A percentile compares a stretch with the other conserved stretches of the same genome.
Conservation (phyloP, 2,113 vertebrate species). For the Ammodramus savannarum region DNA sequence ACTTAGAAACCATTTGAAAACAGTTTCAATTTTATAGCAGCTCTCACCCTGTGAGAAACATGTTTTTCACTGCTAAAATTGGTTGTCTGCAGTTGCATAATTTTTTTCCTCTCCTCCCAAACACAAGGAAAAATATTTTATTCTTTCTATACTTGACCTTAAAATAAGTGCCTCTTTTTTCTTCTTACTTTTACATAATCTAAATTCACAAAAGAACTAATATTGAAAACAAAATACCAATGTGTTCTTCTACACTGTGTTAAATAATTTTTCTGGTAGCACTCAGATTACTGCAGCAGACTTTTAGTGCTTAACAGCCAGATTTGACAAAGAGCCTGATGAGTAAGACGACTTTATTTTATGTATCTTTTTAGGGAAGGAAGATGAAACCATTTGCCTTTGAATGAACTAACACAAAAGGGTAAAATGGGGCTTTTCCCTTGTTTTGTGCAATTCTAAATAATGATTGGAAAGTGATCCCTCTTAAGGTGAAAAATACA, state of each 20-base stretch:
- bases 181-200: background rate
- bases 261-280: background rate
- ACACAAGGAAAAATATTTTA: background rate
- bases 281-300: background rate
- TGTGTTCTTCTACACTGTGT: background rate
- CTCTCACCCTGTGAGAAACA: background rate
- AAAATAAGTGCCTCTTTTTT: background rate
- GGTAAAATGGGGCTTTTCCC: background rate
- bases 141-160: background rate
- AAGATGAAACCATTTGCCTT: background rate
- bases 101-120: background rate
- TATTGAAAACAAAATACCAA: background rate
- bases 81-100: background rate
- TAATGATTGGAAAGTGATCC: background rate
- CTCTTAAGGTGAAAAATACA: background rate
- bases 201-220: background rate
- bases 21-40: background rate
- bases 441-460: background rate
- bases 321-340: background rate
- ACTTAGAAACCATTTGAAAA: background rate
- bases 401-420: background rate
- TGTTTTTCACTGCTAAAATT: background rate
- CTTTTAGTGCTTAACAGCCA: background rate
- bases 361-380: background rate
- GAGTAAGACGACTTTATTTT: background rate